Evolutionary conservation across 2,113 vertebrate genomes (phyloP), one percentile per base, ranked within the genome.

Genomic region (Mus spicilegus): DNA sequence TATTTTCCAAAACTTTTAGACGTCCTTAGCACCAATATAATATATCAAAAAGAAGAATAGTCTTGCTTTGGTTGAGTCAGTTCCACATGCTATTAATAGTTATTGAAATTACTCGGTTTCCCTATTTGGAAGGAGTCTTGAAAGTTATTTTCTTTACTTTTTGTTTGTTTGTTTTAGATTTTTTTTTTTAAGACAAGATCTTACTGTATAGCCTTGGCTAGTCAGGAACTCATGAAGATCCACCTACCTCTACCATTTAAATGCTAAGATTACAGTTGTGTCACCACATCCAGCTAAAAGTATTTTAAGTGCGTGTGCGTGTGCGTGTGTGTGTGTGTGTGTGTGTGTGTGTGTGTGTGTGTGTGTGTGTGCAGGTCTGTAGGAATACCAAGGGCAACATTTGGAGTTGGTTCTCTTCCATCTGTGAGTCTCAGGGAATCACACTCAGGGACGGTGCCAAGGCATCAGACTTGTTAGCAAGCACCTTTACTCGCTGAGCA

Each of bases 71-170:
- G 42, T 69, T 94, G 91, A 78, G 84, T 91, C 12, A 19, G 36
- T 89, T 85, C 51, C 90, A 19, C 93, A 95, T 95, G 63, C 63
- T 91, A 36, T 81, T 97, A 91, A 82, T 91, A 73, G 73, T 94
- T 19, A 91, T 94, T 96, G 80, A 58, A 97, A 92, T 88, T 97
- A 94, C 12, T 93, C 26, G 3, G 20, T 72, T 87, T 72, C 63
- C 51, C 46, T 54, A 24, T 54, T 70, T 86, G 26, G 39, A 85
- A 49, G 63, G 11, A 51, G 10, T 70, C 42, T 69, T 51, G 19
- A 70, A 51, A 54, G 67, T 54, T 87, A 26, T 82, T 30, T 42
- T 67, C 12, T 87, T 67, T 49, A 7, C 1, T 49, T 65, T n/a
- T 82, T 84, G 36, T 85, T 65, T 67, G 16, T 42, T 33, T 86